Percentiles rank a stretch among this genome's conserved stretches.
phyloP scores from a whole-genome alignment of 2,113 vertebrate genomes.

The Cyphomyrus discorhynchus region DNA sequence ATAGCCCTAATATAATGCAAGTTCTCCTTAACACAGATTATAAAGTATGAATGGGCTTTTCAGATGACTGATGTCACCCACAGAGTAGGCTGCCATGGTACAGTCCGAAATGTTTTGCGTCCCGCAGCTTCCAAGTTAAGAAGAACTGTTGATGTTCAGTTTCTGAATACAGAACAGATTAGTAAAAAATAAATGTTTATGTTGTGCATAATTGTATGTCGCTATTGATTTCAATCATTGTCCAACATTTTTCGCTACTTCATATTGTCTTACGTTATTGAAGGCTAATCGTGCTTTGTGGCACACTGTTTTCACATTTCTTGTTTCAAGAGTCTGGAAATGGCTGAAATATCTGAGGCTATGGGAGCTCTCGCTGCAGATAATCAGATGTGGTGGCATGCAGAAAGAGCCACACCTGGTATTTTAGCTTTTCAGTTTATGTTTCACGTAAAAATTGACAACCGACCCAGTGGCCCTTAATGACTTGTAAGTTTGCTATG shows the following conservation, averaged over 20 bases:
- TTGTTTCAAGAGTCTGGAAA: not conserved
- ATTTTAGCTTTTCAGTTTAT: not conserved
- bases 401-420: not conserved
- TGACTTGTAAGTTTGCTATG: not conserved
- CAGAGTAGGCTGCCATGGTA: not conserved
- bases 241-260: not conserved
- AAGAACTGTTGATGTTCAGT: not conserved
- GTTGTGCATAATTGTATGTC: not conserved
- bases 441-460: not conserved
- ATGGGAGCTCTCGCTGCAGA: not conserved
- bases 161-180: not conserved
- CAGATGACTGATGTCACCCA: not conserved
- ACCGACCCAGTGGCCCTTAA: not conserved
- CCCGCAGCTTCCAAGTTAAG: not conserved
- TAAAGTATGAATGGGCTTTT: not conserved
- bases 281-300: not conserved
- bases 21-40: slow-evolving; percentile 10
- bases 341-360: not conserved
- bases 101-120: not conserved
- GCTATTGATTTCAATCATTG: not conserved
- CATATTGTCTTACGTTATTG: not conserved
- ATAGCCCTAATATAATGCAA: not conserved
- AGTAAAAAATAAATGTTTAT: not conserved
- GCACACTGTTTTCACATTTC: not conserved
- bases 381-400: not conserved